phyloP scores from a whole-genome alignment of 2,113 vertebrate genomes.

The Cephalopterus ornatus region DNA sequence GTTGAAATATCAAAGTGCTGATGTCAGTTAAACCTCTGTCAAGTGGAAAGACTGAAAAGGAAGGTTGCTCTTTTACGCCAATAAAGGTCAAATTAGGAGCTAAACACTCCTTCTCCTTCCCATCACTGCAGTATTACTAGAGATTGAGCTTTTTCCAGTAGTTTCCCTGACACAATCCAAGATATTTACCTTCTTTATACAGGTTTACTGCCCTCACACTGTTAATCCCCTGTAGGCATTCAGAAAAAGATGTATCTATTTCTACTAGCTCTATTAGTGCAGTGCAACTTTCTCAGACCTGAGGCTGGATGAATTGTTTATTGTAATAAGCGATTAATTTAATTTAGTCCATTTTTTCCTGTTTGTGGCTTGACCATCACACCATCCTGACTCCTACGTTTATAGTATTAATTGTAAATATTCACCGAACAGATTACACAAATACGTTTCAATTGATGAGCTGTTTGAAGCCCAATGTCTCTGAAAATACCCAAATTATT shows the following conservation, averaged over 20 bases:
- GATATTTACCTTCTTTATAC: neutral
- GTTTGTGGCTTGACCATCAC: neutral
- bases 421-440: conserved; percentile 22
- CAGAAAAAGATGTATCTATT: neutral
- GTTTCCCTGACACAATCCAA: neutral
- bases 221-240: neutral
- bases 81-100: neutral
- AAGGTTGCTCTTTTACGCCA: neutral
- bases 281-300: neutral
- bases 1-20: neutral
- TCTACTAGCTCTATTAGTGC: neutral
- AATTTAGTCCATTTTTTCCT: neutral
- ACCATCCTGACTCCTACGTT: neutral
- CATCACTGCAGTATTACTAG: neutral
- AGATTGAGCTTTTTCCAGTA: neutral
- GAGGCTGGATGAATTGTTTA: neutral
- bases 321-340: neutral
- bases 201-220: neutral
- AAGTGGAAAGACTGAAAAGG: neutral
- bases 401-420: conserved; percentile 12
- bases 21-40: neutral
- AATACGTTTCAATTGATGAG: neutral
- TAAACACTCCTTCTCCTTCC: neutral
- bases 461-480: neutral
- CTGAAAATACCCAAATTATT: neutral